Percentiles rank a stretch among this genome's conserved stretches.
Evolutionary conservation across 2,888 invertebrate genomes (phyloP).

Genomic region (Drosophila trichaetosa): DNA sequence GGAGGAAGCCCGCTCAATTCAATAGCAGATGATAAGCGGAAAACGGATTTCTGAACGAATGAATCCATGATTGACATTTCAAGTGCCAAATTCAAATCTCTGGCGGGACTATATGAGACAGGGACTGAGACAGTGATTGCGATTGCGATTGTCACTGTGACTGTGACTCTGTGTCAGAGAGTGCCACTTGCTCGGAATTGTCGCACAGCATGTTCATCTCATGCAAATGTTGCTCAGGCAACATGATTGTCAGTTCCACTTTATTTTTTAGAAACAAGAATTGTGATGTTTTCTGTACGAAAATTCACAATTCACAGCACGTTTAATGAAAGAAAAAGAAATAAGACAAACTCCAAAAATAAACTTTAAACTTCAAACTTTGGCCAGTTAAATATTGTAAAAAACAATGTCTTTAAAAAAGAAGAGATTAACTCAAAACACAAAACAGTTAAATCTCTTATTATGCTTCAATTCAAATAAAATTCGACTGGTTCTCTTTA

Average conservation of each 20-base stretch:
- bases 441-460: neutral
- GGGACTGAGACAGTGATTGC: neutral
- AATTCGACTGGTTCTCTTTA: neutral
- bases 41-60: conserved; percentile 74
- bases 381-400: neutral
- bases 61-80: conserved; percentile 68
- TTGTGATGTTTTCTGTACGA: neutral
- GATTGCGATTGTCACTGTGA: neutral
- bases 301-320: neutral
- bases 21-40: conserved; percentile 70
- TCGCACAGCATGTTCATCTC: conserved; percentile 27
- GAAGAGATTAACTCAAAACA: neutral
- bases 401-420: too few species aligned
- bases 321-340: neutral
- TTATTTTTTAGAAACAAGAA: neutral
- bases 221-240: conserved; percentile 46
- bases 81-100: conserved; percentile 34
- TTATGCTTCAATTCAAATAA: neutral
- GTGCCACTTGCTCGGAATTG: neutral
- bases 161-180: neutral
- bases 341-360: neutral
- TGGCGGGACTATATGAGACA: conserved; percentile 7
- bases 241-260: conserved; percentile 2
- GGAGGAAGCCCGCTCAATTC: conserved; percentile 26
- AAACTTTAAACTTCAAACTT: neutral